phyloP scores from a whole-genome alignment of 2,113 vertebrate species.

The Daboia siamensis region DNA sequence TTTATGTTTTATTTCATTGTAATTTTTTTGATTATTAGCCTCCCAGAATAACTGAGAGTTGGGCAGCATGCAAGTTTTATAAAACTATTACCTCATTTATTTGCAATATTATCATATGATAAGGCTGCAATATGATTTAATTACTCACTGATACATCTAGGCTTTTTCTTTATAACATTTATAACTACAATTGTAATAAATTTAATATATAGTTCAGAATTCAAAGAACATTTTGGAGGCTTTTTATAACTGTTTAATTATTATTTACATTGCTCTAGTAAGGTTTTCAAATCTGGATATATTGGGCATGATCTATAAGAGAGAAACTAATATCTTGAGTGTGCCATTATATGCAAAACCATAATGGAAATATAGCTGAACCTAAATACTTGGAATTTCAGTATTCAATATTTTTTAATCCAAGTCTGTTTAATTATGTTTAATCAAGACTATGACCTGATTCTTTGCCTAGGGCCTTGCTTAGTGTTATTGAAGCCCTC shows the following conservation, averaged over 20 bases:
- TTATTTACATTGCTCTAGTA: neutral
- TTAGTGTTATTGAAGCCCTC: neutral
- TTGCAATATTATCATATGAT: neutral
- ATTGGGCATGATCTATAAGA: neutral
- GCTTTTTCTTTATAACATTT: neutral
- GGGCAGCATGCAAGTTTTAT: no score
- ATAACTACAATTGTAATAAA: neutral
- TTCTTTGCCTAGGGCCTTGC: neutral
- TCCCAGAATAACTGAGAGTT: no score
- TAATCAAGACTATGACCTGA: neutral
- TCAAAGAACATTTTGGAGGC: neutral
- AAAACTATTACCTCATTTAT: neutral
- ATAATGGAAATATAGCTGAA: neutral
- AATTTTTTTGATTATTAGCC: no score
- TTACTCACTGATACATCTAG: neutral
- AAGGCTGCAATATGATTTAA: neutral
- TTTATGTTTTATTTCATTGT: no score
- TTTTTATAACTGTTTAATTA: neutral
- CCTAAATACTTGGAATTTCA: neutral
- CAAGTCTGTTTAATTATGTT: neutral
- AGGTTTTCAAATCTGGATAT: neutral
- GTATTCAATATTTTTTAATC: neutral
- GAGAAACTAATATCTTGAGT: neutral
- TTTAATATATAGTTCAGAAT: neutral
- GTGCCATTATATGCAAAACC: neutral